Conservation (phyloP, 2,888 invertebrate species). For the Dorcus parallelipipedus region DNA sequence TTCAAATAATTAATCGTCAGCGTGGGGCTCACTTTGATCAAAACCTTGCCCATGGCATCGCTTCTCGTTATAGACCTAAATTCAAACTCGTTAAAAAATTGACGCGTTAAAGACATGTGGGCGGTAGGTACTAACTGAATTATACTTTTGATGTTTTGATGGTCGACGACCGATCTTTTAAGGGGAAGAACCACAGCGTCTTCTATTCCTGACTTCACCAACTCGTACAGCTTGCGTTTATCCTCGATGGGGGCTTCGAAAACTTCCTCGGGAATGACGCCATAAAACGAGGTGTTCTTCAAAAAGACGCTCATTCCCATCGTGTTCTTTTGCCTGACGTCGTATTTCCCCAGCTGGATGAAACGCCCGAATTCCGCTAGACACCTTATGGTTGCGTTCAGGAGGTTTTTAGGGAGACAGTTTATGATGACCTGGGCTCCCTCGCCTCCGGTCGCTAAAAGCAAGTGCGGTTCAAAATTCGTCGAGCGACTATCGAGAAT, state of each 20-base stretch:
- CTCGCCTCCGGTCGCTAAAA: constrained; percentile 74
- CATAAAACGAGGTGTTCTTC: constrained; percentile 74
- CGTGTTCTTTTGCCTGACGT: constrained; percentile 65
- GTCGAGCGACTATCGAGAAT: constrained; percentile 51
- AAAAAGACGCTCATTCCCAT: constrained; percentile 73
- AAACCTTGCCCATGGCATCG: constrained; percentile 39
- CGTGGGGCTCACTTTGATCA: constrained; percentile 39
- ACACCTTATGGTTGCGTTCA: constrained; percentile 66
- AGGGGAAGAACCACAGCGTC: constrained; percentile 67
- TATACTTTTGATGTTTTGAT: constrained; percentile 64
- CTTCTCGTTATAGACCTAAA: constrained; percentile 34
- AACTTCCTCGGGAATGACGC: constrained; percentile 70
- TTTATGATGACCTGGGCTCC: constrained; percentile 92
- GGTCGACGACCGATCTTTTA: constrained; percentile 59
- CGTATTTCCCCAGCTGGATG: constrained; percentile 83
- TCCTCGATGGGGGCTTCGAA: constrained; percentile 54
- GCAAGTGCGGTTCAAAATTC: constrained; percentile 81
- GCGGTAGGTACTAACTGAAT: constrained; percentile 49
- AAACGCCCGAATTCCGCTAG: constrained; percentile 64
- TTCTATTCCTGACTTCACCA: constrained; percentile 63
- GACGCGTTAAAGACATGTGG: background rate
- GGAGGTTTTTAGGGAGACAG: constrained; percentile 85
- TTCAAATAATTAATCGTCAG: constrained; percentile 40
- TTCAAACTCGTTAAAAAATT: background rate
- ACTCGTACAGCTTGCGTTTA: constrained; percentile 54